Evolutionary conservation across 1,140 invertebrate genomes (phyloP).

Genomic region (Bombus consobrinus): DNA sequence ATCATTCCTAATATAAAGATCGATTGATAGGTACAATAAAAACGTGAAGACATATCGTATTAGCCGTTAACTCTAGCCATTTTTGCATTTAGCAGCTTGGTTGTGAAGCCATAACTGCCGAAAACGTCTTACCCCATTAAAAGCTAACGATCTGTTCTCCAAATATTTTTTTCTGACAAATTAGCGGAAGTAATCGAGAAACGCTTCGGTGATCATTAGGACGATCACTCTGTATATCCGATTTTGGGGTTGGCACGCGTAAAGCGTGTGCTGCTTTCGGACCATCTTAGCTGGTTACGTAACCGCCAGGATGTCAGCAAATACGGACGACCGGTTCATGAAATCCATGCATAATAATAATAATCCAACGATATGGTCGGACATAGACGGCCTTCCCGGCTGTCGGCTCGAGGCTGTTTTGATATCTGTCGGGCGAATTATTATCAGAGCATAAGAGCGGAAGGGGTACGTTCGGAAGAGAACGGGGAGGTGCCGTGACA

Average conservation of each 20-base stretch:
- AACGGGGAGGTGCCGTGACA: slow-evolving; percentile 51
- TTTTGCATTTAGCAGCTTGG: too few species aligned
- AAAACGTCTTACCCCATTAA: neutral
- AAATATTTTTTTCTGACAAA: neutral
- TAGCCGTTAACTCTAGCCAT: neutral
- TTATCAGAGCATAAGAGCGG: slow-evolving; percentile 56
- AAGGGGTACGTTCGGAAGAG: slow-evolving; percentile 45
- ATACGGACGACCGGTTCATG: slow-evolving; percentile 26
- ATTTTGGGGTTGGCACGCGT: neutral
- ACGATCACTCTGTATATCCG: neutral
- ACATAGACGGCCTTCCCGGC: slow-evolving; percentile 60
- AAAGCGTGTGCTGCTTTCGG: slow-evolving; percentile 10
- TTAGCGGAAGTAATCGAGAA: neutral
- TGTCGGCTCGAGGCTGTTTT: slow-evolving; percentile 57
- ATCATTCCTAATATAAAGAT: neutral
- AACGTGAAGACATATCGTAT: neutral
- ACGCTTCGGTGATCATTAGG: neutral
- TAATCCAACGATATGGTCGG: slow-evolving; percentile 28
- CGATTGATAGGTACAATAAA: neutral
- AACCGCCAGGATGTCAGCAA: slow-evolving; percentile 30
- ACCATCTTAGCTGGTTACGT: slow-evolving; percentile 37
- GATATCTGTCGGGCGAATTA: slow-evolving; percentile 59
- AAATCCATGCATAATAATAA: slow-evolving; percentile 57
- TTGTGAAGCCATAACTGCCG: neutral
- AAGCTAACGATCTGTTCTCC: neutral